Evolutionary conservation across 2,797 vertebrate species (phyloP).

Genomic region (Pampus argenteus): DNA sequence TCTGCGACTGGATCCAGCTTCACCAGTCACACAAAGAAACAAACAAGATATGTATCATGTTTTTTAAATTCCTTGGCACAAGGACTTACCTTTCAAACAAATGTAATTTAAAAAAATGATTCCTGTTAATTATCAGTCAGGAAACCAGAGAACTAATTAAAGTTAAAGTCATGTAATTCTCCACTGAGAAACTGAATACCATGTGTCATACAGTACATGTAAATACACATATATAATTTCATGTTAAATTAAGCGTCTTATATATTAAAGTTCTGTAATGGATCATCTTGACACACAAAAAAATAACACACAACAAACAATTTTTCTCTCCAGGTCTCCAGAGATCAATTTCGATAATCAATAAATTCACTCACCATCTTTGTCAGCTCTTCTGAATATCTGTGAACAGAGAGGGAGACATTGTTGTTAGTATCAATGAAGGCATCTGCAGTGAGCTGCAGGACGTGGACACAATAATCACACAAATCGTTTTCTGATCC

Average conservation of each 20-base stretch:
- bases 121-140: no score
- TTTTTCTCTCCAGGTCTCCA: neutral
- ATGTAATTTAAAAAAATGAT: no score
- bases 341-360: neutral
- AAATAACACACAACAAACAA: no score
- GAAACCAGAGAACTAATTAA: no score
- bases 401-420: constrained; percentile 61
- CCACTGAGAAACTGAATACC: no score
- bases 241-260: neutral
- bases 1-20: neutral
- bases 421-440: neutral
- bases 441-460: neutral
- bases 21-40: neutral
- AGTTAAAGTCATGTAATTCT: no score
- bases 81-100: no score
- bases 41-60: neutral
- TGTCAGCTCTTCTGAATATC: constrained; percentile 84
- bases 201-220: no score
- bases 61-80: neutral
- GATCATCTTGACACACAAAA: neutral
- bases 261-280: neutral
- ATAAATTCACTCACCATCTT: constrained; percentile 75
- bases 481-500: no score
- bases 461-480: neutral
- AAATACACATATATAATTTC: neutral